Evolutionary conservation across 2,888 invertebrate genomes (phyloP), one percentile per base, ranked within the genome.

Genomic region (Bugula neritina): DNA sequence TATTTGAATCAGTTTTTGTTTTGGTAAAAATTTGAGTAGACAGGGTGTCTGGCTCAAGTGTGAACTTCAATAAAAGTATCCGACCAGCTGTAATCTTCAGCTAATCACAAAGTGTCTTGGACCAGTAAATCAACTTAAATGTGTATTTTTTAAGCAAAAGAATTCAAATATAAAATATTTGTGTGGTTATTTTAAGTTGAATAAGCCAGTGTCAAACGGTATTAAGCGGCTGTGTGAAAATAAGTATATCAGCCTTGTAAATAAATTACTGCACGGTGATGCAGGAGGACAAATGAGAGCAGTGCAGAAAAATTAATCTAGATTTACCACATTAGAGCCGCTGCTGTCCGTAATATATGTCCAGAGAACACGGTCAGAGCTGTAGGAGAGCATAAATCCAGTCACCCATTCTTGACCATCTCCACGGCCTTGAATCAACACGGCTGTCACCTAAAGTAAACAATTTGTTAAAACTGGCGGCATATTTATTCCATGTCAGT

Each of bases 391-490:
- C 77, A 84, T 83, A 77, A 85, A 87, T 23, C 84, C 79, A 69
- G 85, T 85, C 71, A 87, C 86, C 87, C 86, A 87, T 76, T 87
- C 86, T 29, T 81, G 78, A 35, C 85, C 85, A 75, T 86, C 86
- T 1, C 85, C 86, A 17, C 87, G 80, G 1, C 87, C 86, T 75
- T 86, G 86, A 13, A 84, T 85, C 82, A 86, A 81, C 69, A 86
- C 81, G 0, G 86, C 86, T 0, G 85, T 84, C 23, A 85, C 81
- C 84, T 85, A 5, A 69, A 74, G 57, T 55, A 23, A n/a, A n/a
- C n/a, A n/a, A n/a, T n/a, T n/a, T n/a, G 29, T 54, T 23, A 54
- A n/a, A n/a, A n/a, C n/a, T n/a, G n/a, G n/a, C n/a, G 1, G 57
- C 34, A 23, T 23, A 17, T 35, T 35, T 35, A 63, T 17, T 17